These are phyloP conservation scores for Pipa parva DNA, from an alignment of 2,113 vertebrate species.

Conservation along the genomic window DNA sequence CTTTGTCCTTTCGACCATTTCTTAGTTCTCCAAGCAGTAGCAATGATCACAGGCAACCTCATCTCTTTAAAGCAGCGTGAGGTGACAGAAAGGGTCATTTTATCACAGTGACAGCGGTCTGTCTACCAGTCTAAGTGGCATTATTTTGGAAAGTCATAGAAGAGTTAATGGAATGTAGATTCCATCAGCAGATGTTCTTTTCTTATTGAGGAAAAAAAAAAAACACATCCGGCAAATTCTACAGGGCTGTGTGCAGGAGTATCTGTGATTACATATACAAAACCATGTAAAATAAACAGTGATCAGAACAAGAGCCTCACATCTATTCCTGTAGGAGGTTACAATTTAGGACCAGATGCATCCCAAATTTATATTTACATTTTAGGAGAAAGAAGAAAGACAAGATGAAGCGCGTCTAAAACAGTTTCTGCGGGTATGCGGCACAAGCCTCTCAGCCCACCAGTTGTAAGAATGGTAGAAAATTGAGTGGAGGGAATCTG, in stretches of 20 bases:
- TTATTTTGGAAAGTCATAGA: slow-evolving; percentile 2
- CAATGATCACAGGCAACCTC: slow-evolving; percentile 16
- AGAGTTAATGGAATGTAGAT: background rate
- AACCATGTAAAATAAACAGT: background rate
- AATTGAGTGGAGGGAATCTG: no score
- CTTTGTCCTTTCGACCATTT: slow-evolving; percentile 13
- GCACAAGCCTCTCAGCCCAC: no score
- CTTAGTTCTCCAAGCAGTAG: background rate
- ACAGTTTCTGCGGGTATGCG: no score
- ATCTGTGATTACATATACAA: no score
- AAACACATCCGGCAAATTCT: no score
- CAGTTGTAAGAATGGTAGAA: no score
- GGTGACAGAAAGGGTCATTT: slow-evolving; percentile 17
- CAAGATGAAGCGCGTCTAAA: background rate
- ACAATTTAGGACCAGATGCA: background rate
- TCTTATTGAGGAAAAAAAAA: no score
- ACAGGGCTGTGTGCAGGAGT: no score
- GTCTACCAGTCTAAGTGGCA: background rate
- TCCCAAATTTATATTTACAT: background rate
- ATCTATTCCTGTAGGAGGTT: no score
- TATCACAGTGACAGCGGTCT: background rate
- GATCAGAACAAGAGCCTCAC: background rate
- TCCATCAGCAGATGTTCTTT: background rate
- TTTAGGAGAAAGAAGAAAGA: background rate
- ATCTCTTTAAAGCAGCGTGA: background rate